A percentile compares a stretch with the other conserved stretches of the same genome.
These are phyloP conservation scores for Podarcis lilfordi DNA, from an alignment of 2,797 vertebrate species.

Conservation along the genomic window DNA sequence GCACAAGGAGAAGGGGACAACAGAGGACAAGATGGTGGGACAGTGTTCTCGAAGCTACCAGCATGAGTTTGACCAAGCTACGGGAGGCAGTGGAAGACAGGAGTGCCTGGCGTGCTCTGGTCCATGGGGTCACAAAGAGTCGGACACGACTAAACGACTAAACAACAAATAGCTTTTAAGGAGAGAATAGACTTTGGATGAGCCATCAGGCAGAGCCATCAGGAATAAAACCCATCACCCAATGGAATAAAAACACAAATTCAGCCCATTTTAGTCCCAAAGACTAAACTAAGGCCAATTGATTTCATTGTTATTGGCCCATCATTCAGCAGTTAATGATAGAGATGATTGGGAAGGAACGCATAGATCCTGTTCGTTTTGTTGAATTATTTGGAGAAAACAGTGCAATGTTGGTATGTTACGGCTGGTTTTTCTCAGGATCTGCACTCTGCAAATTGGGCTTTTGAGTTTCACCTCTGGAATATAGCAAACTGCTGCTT, in stretches of 20 bases:
- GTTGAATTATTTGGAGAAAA: too few relatives aligned
- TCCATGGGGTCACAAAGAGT: too few relatives aligned
- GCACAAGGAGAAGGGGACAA: too few relatives aligned
- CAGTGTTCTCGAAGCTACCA: too few relatives aligned
- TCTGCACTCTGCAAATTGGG: too few relatives aligned
- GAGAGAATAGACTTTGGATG: neutral
- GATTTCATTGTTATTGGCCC: neutral
- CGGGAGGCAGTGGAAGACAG: too few relatives aligned
- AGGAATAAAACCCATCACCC: neutral
- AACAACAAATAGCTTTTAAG: neutral
- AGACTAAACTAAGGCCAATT: neutral
- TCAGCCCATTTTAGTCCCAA: neutral
- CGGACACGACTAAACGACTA: fast-evolving
- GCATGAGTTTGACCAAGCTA: too few relatives aligned
- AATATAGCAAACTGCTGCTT: neutral
- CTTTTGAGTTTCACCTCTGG: neutral
- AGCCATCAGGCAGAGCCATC: neutral
- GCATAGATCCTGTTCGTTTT: too few relatives aligned
- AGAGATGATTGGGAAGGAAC: neutral
- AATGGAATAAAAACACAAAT: neutral
- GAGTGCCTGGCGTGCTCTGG: too few relatives aligned
- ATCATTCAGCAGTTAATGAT: neutral
- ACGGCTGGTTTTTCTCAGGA: neutral
- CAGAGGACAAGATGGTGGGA: too few relatives aligned
- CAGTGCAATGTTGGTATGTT: too few relatives aligned